Conservation (phyloP, 2,113 vertebrate genomes). For the Myiozetetes cayanensis region DNA sequence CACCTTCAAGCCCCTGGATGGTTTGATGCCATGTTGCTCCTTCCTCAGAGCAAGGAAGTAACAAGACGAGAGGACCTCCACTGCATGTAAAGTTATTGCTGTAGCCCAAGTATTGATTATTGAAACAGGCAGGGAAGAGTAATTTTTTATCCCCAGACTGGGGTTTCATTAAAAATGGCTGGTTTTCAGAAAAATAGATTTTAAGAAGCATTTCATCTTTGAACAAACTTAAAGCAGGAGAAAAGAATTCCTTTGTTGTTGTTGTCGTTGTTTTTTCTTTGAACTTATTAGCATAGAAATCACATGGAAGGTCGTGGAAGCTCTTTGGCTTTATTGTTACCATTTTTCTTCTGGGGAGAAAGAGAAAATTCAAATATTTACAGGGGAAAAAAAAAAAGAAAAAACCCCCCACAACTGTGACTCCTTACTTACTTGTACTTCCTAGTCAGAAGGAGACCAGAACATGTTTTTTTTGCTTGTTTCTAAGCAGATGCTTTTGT, state of each 20-base stretch:
- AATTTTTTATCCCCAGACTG: neutral
- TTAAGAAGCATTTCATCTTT: neutral
- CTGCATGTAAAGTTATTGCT: neutral
- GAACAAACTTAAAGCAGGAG: neutral
- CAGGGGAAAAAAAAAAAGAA: neutral
- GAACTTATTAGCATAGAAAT: neutral
- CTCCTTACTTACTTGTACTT: neutral
- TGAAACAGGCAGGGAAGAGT: neutral
- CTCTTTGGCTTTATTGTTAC: neutral
- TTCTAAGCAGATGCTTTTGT: neutral
- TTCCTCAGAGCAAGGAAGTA: neutral
- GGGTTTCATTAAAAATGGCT: neutral
- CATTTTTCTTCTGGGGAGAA: neutral
- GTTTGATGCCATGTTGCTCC: neutral
- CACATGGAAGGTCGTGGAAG: neutral
- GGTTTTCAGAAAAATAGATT: neutral
- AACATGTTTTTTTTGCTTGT: neutral
- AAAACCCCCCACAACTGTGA: no score
- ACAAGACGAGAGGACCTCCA: accelerated
- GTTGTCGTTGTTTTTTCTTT: neutral
- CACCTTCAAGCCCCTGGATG: neutral
- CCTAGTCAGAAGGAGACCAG: neutral
- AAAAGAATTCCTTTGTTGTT: neutral
- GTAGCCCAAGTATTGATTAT: neutral
- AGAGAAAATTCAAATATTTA: neutral